Evolutionary conservation across 1,140 invertebrate species (phyloP).

Genomic region (Drosophila sturtevanti): DNA sequence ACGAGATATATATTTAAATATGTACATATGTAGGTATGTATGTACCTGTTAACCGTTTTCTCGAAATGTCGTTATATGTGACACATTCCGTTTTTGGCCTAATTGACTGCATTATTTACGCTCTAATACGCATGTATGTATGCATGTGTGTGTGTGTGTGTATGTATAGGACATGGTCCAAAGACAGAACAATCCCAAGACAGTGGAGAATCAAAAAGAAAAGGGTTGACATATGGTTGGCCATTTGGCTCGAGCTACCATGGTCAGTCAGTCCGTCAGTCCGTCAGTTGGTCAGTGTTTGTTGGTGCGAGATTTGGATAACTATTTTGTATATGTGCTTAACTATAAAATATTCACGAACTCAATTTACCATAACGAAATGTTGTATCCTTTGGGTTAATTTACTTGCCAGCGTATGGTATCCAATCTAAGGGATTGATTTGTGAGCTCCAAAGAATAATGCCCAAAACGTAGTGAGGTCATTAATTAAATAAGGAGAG

Average conservation of each 20-base stretch:
- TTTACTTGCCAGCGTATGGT: background rate
- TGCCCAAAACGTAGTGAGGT: constrained; percentile 38
- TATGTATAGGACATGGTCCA: constrained; percentile 18
- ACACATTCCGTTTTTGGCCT: constrained; percentile 49
- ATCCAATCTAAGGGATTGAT: constrained; percentile 38
- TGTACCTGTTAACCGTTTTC: no score
- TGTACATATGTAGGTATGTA: no score
- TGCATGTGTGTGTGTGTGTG: no score
- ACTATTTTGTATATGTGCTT: constrained; percentile 46
- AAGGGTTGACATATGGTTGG: constrained; percentile 62
- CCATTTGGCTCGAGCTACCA: no score
- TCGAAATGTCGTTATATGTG: constrained; percentile 16
- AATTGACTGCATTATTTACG: constrained; percentile 76
- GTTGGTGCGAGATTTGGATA: constrained; percentile 12
- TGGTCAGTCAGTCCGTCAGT: background rate
- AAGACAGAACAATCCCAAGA: constrained; percentile 1
- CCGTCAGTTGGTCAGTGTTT: constrained; percentile 3
- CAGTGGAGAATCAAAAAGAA: constrained; percentile 25
- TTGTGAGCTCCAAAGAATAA: constrained; percentile 23
- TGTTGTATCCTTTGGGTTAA: constrained; percentile 9
- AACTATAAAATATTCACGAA: constrained; percentile 66
- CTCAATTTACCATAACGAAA: constrained; percentile 71
- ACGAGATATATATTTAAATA: no score
- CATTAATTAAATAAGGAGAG: constrained; percentile 61
- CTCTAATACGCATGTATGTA: background rate